Conservation (phyloP, 2,888 invertebrate species). For the Chesias legatella region DNA sequence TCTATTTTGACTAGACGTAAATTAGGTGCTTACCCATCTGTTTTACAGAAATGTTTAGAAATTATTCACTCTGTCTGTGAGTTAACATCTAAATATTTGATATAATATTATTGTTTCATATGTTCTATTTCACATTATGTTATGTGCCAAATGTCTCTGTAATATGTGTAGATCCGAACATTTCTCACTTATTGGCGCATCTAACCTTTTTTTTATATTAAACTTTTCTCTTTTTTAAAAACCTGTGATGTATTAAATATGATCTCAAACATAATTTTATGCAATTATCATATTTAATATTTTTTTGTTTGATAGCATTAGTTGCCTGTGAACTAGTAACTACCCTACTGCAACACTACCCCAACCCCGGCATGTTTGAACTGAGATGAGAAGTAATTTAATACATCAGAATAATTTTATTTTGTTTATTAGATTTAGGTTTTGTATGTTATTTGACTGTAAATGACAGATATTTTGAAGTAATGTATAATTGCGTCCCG, state of each 20-base stretch:
- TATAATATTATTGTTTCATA: constrained; percentile 59
- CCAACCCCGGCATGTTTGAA: constrained; percentile 51
- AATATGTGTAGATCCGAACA: constrained; percentile 26
- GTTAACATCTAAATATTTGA: constrained; percentile 51
- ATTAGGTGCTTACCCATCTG: no score
- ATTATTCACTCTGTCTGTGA: constrained; percentile 39
- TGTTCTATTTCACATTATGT: constrained; percentile 37
- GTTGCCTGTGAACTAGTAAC: constrained; percentile 40
- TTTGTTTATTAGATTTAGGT: constrained; percentile 36
- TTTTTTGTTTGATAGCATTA: constrained; percentile 57
- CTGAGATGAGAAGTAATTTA: constrained; percentile 70
- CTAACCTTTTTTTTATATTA: constrained; percentile 39
- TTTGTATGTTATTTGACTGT: constrained; percentile 14
- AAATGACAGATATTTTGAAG: constrained; percentile 12
- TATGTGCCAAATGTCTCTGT: constrained; percentile 35
- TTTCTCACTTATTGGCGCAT: constrained; percentile 28
- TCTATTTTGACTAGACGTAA: no score
- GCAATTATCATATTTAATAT: constrained; percentile 75
- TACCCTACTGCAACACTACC: constrained; percentile 33
- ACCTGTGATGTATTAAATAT: constrained; percentile 85
- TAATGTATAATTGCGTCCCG: constrained; percentile 23
- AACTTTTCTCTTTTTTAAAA: constrained; percentile 71
- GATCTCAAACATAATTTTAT: constrained; percentile 82
- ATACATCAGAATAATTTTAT: constrained; percentile 64
- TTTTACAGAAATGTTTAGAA: no score